These are phyloP conservation scores for Trachemys scripta DNA, from an alignment of 2,113 vertebrate genomes.

Conservation along the genomic window DNA sequence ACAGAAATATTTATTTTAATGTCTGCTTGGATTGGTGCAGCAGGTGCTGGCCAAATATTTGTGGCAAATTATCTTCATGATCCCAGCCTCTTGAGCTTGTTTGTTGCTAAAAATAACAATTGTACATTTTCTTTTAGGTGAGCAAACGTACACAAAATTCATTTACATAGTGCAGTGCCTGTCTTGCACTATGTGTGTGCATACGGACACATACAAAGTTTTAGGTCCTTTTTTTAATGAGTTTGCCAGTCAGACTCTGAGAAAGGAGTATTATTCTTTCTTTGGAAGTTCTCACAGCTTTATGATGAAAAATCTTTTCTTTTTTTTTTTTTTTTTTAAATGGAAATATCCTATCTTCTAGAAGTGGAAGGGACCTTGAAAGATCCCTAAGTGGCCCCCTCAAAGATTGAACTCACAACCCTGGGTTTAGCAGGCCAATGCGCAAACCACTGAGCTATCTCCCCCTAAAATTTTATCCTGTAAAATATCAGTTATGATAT, in stretches of 20 bases:
- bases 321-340: too few species aligned
- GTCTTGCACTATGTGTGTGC: background rate
- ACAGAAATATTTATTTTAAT: background rate
- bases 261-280: background rate
- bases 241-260: slow-evolving; percentile 21
- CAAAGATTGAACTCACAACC: too few species aligned
- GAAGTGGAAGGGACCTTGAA: too few species aligned
- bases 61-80: background rate
- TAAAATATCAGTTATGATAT: slow-evolving; percentile 15
- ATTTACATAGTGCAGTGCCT: background rate
- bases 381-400: too few species aligned
- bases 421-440: too few species aligned
- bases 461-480: background rate
- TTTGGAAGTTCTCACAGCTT: background rate
- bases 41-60: background rate
- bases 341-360: too few species aligned
- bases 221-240: background rate
- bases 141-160: background rate
- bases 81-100: background rate
- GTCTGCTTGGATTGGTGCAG: background rate
- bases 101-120: background rate
- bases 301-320: background rate
- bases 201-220: background rate
- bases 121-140: background rate
- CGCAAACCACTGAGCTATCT: too few species aligned